These are phyloP conservation scores for Tragelaphus strepsiceros DNA, from an alignment of 2,113 vertebrate genomes.

Conservation along the genomic window DNA sequence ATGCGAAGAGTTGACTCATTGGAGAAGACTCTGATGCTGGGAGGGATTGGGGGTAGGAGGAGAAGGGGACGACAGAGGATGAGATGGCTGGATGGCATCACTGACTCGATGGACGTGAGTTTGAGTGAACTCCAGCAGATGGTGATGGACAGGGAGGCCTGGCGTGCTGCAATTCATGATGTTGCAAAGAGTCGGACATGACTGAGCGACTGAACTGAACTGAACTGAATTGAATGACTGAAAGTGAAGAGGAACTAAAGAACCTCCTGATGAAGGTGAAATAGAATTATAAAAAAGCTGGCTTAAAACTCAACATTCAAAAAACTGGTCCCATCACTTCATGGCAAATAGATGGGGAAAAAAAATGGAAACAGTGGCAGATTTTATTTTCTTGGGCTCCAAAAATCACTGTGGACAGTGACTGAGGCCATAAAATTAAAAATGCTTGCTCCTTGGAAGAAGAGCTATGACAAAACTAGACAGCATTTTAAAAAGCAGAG, in stretches of 20 bases:
- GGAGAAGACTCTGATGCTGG: too few species aligned
- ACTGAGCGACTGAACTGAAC: too few species aligned
- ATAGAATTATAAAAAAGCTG: background rate
- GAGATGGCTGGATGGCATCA: too few species aligned
- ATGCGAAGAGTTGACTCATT: too few species aligned
- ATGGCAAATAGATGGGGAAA: background rate
- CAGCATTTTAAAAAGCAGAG: background rate
- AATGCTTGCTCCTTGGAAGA: background rate
- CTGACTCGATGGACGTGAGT: rapidly evolving
- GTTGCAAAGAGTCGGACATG: rapidly evolving
- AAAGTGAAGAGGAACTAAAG: background rate
- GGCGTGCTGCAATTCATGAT: too few species aligned
- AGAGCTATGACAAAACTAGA: background rate
- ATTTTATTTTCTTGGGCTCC: background rate
- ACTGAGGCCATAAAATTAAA: background rate
- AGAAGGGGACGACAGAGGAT: too few species aligned
- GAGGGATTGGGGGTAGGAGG: too few species aligned
- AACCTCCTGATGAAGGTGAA: background rate
- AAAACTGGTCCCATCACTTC: background rate
- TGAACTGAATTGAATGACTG: background rate
- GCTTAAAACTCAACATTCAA: background rate
- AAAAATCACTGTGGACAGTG: background rate
- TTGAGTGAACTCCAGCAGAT: too few species aligned
- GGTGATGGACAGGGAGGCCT: too few species aligned
- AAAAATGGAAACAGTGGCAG: background rate